Evolutionary conservation across 2,888 invertebrate species (phyloP).

Genomic region (Agelastica alni): DNA sequence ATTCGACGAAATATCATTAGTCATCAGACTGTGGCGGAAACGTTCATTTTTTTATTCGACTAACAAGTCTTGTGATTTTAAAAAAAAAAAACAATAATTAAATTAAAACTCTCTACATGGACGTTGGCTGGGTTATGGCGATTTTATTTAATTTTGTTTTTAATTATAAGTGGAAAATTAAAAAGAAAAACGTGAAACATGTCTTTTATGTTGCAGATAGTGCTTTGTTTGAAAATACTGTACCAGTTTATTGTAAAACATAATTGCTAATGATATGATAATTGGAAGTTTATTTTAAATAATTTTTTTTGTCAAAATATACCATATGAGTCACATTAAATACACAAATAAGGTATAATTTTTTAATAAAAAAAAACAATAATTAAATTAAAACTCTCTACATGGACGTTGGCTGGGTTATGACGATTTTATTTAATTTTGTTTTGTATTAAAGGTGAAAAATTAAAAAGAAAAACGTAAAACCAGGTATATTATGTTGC

Average conservation of each 20-base stretch:
- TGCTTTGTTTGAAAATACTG: too few species aligned
- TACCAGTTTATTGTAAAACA: too few species aligned
- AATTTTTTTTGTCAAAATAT: too few species aligned
- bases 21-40: constrained; percentile 21
- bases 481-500: too few species aligned
- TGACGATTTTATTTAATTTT: background rate
- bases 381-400: constrained; percentile 11
- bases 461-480: too few species aligned
- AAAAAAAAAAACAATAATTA: constrained; percentile 8
- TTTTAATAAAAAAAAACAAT: constrained; percentile 6
- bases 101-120: constrained; percentile 9
- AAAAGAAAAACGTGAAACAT: too few species aligned
- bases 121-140: constrained; percentile 1
- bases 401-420: constrained; percentile 4
- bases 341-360: too few species aligned
- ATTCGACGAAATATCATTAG: constrained; percentile 23
- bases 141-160: constrained; percentile 1
- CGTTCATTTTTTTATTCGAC: constrained; percentile 5
- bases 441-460: background rate
- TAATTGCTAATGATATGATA: too few species aligned
- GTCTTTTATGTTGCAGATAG: too few species aligned
- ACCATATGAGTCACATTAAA: too few species aligned
- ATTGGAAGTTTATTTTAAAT: too few species aligned
- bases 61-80: constrained; percentile 9
- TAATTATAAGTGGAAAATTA: too few species aligned